Evolutionary conservation across 2,113 vertebrate species (phyloP), one percentile per base, ranked within the genome.

Genomic region (Hystrix cristata): DNA sequence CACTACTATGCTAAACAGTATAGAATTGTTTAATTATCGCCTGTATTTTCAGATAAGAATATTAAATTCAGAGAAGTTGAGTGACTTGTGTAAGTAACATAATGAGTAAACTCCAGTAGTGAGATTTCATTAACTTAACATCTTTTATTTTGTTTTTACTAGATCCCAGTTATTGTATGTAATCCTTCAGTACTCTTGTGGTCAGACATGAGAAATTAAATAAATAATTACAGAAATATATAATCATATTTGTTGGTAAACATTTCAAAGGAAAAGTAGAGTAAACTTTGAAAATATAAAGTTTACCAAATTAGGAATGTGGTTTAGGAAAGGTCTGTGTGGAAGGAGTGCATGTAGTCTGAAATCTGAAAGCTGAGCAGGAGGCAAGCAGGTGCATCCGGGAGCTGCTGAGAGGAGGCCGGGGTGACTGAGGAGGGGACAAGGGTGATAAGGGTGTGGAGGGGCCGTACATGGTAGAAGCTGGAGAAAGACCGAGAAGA

Each of bases 31-130:
- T 19, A 0, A 12, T 69, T 69, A 81, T 46, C 92, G 13, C 51
- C 23, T 7, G 9, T 78, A 62, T 88, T 79, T 90, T 69, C 31
- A 53, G 53, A 69, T 53, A 34, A 46, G 34, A 90, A 90, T 84
- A 81, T 55, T 38, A 95, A 92, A 4, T 60, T 94, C 59, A 88
- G 59, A 67, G 18, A 91, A 86, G 16, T 82, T 79, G 74, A 19
- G 11, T 82, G 43, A 59, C 29, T 90, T 82, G 8, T 72, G 16
- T 78, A 88, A 69, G 9, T 53, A 87, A 57, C 16, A 48, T 83
- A 38, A 34, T 72, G 82, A 67, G 8, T 78, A 91, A 81, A 12
- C 78, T n/a, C 87, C 90, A 92, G 69, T 71, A 65, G 9, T 93
- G 10, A 8, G 4, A 46, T 53, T 88, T 93, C 11, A 79, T 72